These are phyloP conservation scores for Galerucella calmariensis DNA, from an alignment of 2,888 invertebrate genomes.

Conservation along the genomic window DNA sequence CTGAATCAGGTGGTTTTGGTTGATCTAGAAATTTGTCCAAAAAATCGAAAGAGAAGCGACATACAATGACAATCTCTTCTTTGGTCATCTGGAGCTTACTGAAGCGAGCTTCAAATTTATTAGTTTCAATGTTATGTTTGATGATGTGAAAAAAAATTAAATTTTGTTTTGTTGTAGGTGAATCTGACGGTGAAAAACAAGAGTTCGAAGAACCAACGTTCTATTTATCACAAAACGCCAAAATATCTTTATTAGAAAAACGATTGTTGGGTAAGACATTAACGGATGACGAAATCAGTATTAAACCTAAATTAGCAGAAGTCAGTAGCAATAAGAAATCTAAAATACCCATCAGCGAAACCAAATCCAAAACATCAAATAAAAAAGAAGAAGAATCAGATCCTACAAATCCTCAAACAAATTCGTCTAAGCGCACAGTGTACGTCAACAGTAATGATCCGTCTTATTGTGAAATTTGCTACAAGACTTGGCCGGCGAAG, in stretches of 20 bases:
- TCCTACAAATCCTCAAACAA: constrained; percentile 49
- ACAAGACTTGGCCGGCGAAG: constrained; percentile 71
- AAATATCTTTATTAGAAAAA: constrained; percentile 59
- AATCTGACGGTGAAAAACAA: constrained; percentile 25
- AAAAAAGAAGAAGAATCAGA: constrained; percentile 45
- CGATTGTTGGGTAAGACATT: constrained; percentile 56
- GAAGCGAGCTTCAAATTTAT: no score
- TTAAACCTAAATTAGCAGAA: constrained; percentile 22
- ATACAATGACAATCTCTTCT: no score
- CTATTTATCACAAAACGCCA: constrained; percentile 43
- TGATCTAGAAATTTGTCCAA: no score
- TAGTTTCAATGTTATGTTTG: no score
- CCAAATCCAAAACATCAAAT: constrained; percentile 9
- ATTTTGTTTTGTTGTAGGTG: constrained; percentile 3
- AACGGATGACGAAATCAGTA: constrained; percentile 40
- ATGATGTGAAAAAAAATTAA: neutral
- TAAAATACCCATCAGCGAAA: constrained; percentile 15
- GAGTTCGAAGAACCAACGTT: constrained; percentile 40
- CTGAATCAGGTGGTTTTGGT: no score
- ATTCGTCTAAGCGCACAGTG: constrained; percentile 65
- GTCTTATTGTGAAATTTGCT: constrained; percentile 69
- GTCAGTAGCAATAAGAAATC: constrained; percentile 16
- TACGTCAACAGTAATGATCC: constrained; percentile 67
- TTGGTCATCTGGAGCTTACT: no score
- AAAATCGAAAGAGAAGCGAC: no score